Evolutionary conservation across 1,140 invertebrate species (phyloP).

Genomic region (Hesperophylax magnus): DNA sequence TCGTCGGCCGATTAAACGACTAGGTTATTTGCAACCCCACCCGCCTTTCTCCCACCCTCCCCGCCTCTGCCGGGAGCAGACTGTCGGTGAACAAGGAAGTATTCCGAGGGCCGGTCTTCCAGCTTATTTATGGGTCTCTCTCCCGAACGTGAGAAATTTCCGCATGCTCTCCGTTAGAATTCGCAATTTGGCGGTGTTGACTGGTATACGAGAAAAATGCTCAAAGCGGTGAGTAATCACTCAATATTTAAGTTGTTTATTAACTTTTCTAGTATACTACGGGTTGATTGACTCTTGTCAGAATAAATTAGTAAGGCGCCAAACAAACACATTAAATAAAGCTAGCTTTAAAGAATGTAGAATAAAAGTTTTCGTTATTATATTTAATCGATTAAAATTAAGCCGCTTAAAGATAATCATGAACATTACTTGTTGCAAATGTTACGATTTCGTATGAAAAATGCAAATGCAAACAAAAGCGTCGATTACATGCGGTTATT

Average conservation of each 20-base stretch:
- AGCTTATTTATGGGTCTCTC: neutral
- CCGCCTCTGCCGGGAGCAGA: neutral
- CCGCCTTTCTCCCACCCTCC: neutral
- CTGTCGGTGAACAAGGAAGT: slow-evolving; percentile 16
- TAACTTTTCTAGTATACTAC: neutral
- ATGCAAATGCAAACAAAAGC: too few relatives aligned
- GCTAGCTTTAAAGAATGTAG: too few relatives aligned
- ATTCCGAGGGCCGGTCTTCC: slow-evolving; percentile 27
- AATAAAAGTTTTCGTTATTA: too few relatives aligned
- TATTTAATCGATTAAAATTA: too few relatives aligned
- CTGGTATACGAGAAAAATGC: neutral
- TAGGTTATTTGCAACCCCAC: slow-evolving; percentile 27
- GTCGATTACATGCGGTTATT: neutral
- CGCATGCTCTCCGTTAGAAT: slow-evolving; percentile 7
- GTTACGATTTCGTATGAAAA: too few relatives aligned
- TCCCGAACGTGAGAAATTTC: slow-evolving; percentile 28
- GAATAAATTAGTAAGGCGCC: neutral
- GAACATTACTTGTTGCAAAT: too few relatives aligned
- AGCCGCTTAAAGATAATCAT: too few relatives aligned
- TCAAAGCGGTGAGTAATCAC: too few relatives aligned
- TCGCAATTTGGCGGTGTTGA: neutral
- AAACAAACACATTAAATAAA: too few relatives aligned
- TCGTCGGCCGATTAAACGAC: slow-evolving; percentile 50
- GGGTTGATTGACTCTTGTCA: neutral
- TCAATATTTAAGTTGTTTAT: neutral